Evolutionary conservation across 2,113 vertebrate species (phyloP).

Genomic region (Trematomus loennbergii): DNA sequence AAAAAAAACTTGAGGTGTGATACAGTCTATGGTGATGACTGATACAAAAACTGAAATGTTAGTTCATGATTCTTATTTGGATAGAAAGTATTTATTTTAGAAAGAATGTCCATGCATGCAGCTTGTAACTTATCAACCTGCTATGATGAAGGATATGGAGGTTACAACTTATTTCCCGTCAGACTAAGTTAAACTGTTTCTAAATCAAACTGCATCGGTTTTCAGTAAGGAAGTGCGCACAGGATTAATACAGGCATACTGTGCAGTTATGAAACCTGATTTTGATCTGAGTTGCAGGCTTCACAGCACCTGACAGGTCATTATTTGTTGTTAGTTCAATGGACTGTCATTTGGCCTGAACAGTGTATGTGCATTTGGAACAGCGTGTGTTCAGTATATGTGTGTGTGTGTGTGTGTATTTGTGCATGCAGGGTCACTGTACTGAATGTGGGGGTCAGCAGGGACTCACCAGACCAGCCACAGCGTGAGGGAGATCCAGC

Average conservation of each 20-base stretch:
- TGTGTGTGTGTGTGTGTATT: conserved; percentile 4
- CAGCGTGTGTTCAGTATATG: background rate
- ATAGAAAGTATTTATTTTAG: background rate
- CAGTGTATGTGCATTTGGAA: conserved; percentile 6
- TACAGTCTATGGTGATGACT: too few relatives aligned
- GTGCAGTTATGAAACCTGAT: conserved; percentile 53
- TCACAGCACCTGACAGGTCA: conserved; percentile 61
- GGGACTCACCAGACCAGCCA: conserved; percentile 91
- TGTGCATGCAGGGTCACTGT: conserved; percentile 46
- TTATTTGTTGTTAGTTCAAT: conserved; percentile 60
- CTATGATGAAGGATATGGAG: background rate
- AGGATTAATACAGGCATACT: conserved; percentile 17
- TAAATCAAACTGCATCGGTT: conserved; percentile 17
- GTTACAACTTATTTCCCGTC: background rate
- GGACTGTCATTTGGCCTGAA: conserved; percentile 30
- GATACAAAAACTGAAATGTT: too few relatives aligned
- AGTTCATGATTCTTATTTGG: background rate
- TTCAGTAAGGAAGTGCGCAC: background rate
- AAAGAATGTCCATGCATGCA: background rate
- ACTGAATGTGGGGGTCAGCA: conserved; percentile 55
- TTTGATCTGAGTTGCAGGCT: conserved; percentile 53
- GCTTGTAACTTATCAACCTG: background rate
- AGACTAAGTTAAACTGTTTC: background rate
- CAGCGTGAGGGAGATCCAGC: conserved; percentile 88
- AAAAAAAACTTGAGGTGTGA: too few relatives aligned